phyloP scores from a whole-genome alignment of 2,113 vertebrate genomes.

The Poecile atricapillus region DNA sequence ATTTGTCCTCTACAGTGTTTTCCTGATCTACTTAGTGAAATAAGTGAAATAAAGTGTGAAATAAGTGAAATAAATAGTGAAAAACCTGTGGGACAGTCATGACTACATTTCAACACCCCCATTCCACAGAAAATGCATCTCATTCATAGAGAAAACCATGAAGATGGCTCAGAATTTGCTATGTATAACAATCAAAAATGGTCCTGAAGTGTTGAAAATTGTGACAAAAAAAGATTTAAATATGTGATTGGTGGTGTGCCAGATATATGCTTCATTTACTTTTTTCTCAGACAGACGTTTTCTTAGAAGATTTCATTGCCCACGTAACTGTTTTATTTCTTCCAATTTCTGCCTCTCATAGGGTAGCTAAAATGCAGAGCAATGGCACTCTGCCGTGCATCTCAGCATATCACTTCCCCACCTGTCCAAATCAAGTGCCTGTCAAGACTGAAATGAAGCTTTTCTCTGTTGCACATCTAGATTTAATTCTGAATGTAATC shows the following conservation, averaged over 20 bases:
- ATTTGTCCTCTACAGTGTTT: neutral
- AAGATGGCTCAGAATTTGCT: neutral
- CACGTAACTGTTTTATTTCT: neutral
- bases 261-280: neutral
- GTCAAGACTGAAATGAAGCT: neutral
- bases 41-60: no score
- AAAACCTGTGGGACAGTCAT: neutral
- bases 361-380: neutral
- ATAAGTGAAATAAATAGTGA: no score
- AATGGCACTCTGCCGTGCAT: neutral
- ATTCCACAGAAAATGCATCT: neutral
- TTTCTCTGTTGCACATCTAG: neutral
- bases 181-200: neutral
- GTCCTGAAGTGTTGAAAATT: neutral
- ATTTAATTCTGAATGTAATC: neutral
- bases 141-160: neutral
- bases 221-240: neutral
- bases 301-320: neutral
- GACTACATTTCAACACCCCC: neutral
- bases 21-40: neutral
- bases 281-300: neutral
- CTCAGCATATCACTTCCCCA: neutral
- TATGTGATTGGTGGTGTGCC: neutral
- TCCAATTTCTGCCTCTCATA: neutral
- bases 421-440: neutral